Evolutionary conservation across 2,113 vertebrate species (phyloP), one percentile per base, ranked within the genome.

Genomic region (Tragelaphus buxtoni): DNA sequence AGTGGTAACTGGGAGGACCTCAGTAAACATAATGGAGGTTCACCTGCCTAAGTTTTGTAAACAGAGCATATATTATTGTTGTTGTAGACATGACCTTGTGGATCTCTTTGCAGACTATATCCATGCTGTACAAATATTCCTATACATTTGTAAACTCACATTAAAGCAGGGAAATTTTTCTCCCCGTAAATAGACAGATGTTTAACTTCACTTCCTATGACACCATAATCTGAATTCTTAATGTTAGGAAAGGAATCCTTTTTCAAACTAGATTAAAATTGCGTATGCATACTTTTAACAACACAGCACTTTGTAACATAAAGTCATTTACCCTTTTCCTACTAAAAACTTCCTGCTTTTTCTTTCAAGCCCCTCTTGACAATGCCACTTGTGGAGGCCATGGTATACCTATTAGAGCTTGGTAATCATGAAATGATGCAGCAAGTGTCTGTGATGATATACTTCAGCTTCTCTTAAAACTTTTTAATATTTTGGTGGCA

Each of bases 171-270:
- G 72, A 98, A 96, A 96, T 98, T 95, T 97, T 97, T 97, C 96
- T 98, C 85, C 89, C 63, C 95, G 96, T 94, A 97, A 97, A 97
- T 82, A 98, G 93, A 95, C 88, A 97, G 96, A 97, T 97, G 94
- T 96, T 98, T 97, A 97, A 97, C 92, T 97, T 97, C 96, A 95
- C 95, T 97, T 97, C 97, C 97, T 96, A 96, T 87, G 91, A 93
- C 92, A 96, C 81, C 85, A 55, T 77, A 87, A 79, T 89, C 86
- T 97, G 97, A 97, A 98, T 98, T 95, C 96, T 96, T 97, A 97
- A 97, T 97, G 88, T 61, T 86, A 97, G 88, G 88, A 79, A 74
- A 60, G 58, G 82, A 91, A 86, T 94, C 65, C 88, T 96, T 94
- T 89, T 81, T 61, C 30, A 39, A 89, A 61, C 18, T 56, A 49